Percentiles rank a stretch among this genome's conserved stretches.
phyloP scores from a whole-genome alignment of 2,888 invertebrate species.

The Anagyrus pseudococci region DNA sequence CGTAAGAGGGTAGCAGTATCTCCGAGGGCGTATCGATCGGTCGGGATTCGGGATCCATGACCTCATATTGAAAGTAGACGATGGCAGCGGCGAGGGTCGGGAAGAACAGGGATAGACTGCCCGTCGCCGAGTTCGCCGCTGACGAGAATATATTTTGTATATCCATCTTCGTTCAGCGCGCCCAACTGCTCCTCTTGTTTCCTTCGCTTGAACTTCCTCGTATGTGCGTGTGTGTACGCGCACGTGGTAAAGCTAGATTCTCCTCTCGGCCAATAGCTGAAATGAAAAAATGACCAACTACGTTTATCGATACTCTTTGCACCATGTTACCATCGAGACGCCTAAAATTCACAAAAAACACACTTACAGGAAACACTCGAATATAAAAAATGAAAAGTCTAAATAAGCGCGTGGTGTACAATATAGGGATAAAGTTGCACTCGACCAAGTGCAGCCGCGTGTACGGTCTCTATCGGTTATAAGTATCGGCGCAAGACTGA shows the following conservation, averaged over 20 bases:
- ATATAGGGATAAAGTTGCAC: no score
- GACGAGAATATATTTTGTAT: conserved; percentile 51
- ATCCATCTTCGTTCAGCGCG: conserved; percentile 47
- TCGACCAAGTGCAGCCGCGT: neutral
- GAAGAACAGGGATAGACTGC: conserved; percentile 80
- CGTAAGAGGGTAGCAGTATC: conserved; percentile 73
- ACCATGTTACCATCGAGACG: neutral
- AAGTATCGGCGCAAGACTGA: conserved; percentile 25
- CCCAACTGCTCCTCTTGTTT: neutral
- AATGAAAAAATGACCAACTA: no score
- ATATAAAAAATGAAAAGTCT: no score
- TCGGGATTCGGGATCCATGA: conserved; percentile 81
- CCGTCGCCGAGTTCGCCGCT: conserved; percentile 63
- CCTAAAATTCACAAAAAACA: no score
- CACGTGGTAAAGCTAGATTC: neutral
- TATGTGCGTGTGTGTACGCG: neutral
- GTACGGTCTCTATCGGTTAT: neutral
- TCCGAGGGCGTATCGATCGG: conserved; percentile 75
- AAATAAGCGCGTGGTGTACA: no score
- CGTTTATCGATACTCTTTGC: neutral
- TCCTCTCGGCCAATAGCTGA: neutral
- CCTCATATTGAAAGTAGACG: conserved; percentile 86
- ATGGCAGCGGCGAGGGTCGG: conserved; percentile 85
- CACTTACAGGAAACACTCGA: no score
- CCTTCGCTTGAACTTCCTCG: neutral